Conservation (phyloP, 92 coral and sea anemone species). For the Diadumene lineata region DNA sequence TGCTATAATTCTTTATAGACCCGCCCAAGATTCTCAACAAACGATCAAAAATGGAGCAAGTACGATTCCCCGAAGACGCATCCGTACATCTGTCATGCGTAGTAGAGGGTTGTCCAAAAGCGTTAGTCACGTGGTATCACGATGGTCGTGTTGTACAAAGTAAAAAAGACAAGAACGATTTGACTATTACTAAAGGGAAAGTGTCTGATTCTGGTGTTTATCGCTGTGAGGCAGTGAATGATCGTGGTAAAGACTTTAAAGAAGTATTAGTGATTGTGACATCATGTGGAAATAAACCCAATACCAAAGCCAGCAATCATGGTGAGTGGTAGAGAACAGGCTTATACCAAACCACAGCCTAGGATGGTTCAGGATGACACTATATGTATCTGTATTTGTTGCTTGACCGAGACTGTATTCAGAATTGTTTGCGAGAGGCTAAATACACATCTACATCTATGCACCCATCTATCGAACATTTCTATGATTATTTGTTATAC, state of each 20-base stretch:
- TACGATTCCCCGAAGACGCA: constrained; percentile 40
- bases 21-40: constrained; percentile 26
- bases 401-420: too few relatives aligned
- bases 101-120: constrained; percentile 29
- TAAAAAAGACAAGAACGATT: constrained; percentile 11
- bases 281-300: constrained; percentile 31
- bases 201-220: constrained; percentile 54
- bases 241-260: constrained; percentile 44
- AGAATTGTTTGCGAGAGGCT: too few relatives aligned
- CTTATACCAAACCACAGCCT: too few relatives aligned
- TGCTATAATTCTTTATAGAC: neutral
- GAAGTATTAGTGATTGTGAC: constrained; percentile 56
- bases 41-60: constrained; percentile 15
- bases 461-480: too few relatives aligned
- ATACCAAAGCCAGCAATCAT: neutral
- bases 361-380: too few relatives aligned
- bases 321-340: neutral
- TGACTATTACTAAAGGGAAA: constrained; percentile 14
- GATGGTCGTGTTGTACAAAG: constrained; percentile 38
- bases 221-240: constrained; percentile 51
- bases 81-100: constrained; percentile 30
- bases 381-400: too few relatives aligned
- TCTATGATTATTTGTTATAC: too few relatives aligned
- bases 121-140: constrained; percentile 37
- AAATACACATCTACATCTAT: too few relatives aligned